Evolutionary conservation across 2,888 invertebrate genomes (phyloP), one percentile per base, ranked within the genome.

Genomic region (Acleris holmiana): DNA sequence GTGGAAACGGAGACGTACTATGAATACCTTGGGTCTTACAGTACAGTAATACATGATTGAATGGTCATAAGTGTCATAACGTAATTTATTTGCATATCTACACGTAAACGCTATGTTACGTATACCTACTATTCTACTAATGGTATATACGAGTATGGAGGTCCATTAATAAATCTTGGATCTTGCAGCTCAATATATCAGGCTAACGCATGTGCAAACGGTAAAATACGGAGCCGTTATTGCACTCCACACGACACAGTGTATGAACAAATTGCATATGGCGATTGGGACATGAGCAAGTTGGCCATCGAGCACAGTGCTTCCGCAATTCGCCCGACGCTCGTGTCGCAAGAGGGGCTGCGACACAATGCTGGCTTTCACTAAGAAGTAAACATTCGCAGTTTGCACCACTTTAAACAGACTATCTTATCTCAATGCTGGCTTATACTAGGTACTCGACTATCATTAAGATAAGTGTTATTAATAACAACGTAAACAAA

Each of bases 361-460:
- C 49, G 62, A n/a, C 73, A 79, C 78, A 80, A 80, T 79, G 72
- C 68, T 64, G 68, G 78, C 82, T 85, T 84, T 84, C 83, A 81
- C 83, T 76, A 68, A 64, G 69, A 73, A 77, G 75, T 73, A 70
- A 72, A 71, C 65, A 40, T 53, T 40, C 57, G 47, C 57, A 25
- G 17, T 17, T 25, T 21, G 23, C 44, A 25, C 48, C 25, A n/a
- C 23, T 25, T 55, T 41, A 48, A 41, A 61, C 49, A n/a, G 29
- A 41, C 29, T 58, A 64, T 65, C 55, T 65, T 65, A 65, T 65
- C 65, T 23, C 15, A 17, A 46, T 13, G 47, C 48, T 53, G 53
- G 29, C 23, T 44, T 41, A 59, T 44, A 61, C 40, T 55, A n/a
- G n/a, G n/a, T n/a, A 48, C 59, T 55, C 55, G 46, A 55, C 54